These are phyloP conservation scores for Aleiodes sp. DNA, from an alignment of 1,140 invertebrate species.

Conservation along the genomic window DNA sequence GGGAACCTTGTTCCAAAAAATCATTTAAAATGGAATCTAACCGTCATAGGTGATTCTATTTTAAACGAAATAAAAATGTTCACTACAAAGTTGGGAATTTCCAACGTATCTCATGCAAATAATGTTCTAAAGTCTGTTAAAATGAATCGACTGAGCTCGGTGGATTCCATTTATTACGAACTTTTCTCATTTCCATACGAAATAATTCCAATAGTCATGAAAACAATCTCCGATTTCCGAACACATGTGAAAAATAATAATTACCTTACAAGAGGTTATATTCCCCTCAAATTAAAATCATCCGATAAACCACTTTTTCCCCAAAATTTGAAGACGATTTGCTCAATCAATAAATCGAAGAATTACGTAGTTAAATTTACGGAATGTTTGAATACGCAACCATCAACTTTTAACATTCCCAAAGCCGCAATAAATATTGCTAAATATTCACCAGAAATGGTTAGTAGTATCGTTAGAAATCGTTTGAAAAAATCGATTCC, in stretches of 20 bases:
- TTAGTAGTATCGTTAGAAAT: not conserved
- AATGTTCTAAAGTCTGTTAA: not conserved
- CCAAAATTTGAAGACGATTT: slow-evolving; percentile 17
- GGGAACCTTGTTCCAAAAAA: not conserved
- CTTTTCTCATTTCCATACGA: slow-evolving; percentile 12
- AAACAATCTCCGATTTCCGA: not conserved
- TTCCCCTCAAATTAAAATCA: not conserved
- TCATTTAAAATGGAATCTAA: not conserved
- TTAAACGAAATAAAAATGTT: slow-evolving; percentile 1
- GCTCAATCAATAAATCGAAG: not conserved
- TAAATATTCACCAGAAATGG: slow-evolving; percentile 12
- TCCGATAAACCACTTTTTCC: slow-evolving; percentile 8
- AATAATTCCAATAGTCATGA: not conserved
- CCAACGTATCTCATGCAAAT: too few species aligned
- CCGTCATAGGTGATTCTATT: slow-evolving; percentile 12
- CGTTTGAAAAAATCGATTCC: slow-evolving; percentile 25
- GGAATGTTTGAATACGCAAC: not conserved
- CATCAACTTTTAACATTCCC: slow-evolving; percentile 15
- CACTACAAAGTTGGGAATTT: not conserved
- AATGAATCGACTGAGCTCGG: not conserved
- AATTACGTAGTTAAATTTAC: not conserved
- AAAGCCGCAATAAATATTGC: slow-evolving; percentile 21
- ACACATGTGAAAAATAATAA: slow-evolving; percentile 23
- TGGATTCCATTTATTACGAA: slow-evolving; percentile 8
- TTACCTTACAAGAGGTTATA: slow-evolving; percentile 22